A percentile compares a stretch with the other conserved stretches of the same genome.
Conservation (phyloP, 1,140 invertebrate genomes). For the Aphelenchoides fujianensis region DNA sequence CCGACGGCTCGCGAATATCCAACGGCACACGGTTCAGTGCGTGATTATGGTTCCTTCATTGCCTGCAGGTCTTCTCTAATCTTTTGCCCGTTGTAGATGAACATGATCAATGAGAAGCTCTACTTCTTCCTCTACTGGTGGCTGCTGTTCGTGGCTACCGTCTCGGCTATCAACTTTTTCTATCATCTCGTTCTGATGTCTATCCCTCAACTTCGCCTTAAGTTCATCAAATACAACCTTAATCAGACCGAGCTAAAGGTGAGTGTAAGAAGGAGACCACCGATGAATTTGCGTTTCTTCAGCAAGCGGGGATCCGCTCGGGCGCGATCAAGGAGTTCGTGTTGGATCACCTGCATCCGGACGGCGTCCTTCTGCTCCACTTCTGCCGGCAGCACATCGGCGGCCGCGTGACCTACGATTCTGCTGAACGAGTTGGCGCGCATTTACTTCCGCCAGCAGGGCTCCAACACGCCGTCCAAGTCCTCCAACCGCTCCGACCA, state of each 20-base stretch:
- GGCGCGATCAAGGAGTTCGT: slow-evolving; percentile 44
- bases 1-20: slow-evolving; percentile 46
- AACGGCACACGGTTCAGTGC: slow-evolving; percentile 55
- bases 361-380: slow-evolving; percentile 48
- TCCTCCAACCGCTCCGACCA: slow-evolving; percentile 9
- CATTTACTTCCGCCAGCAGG: slow-evolving; percentile 26
- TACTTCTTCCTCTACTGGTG: slow-evolving; percentile 60
- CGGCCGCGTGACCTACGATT: slow-evolving; percentile 50
- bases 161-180: slow-evolving; percentile 53
- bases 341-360: slow-evolving; percentile 31
- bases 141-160: slow-evolving; percentile 49
- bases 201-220: slow-evolving; percentile 36
- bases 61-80: neutral
- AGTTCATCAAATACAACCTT: slow-evolving; percentile 38
- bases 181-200: slow-evolving; percentile 50
- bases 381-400: slow-evolving; percentile 56
- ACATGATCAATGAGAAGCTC: slow-evolving; percentile 61
- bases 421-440: slow-evolving; percentile 45
- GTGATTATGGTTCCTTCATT: slow-evolving; percentile 49
- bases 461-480: slow-evolving; percentile 12
- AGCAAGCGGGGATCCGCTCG: slow-evolving; percentile 33
- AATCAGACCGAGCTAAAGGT: slow-evolving; percentile 22
- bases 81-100: slow-evolving; percentile 35
- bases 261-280: too few species aligned
- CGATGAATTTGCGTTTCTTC: slow-evolving; percentile 34